Evolutionary conservation across 2,888 invertebrate genomes (phyloP), one percentile per base, ranked within the genome.

Genomic region (Lordiphosa fenestrarum): DNA sequence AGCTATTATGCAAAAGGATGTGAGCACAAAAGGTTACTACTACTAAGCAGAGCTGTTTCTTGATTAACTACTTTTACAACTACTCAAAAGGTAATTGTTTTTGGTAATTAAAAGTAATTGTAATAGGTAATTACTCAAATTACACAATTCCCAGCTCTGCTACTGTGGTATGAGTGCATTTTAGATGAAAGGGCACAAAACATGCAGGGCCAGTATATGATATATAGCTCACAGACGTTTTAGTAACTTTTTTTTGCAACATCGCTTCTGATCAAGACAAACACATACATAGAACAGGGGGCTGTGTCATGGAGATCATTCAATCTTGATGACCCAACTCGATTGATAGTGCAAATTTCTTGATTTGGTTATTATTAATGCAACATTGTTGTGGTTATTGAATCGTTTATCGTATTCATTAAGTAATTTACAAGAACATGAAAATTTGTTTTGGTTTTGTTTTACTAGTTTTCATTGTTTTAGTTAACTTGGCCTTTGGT

Each of bases 401-500:
- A 69, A 82, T 58, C 36, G 3, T 58, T 61, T 56, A 38, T 50
- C 62, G 56, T 64, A 50, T 56, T 54, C 19, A 58, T 13, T 46
- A 72, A 72, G 64, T 72, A 64, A 72, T 82, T 70, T 83, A 82
- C 85, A 84, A 68, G 64, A 84, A 77, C 77, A 76, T 62, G 69
- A 62, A 63, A 54, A 51, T 15, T 52, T 67, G 13, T 53, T 44
- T 53, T 39, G 52, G 54, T 57, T 67, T 53, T 71, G 25, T 62
- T 66, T 70, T 56, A 58, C 81, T 76, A 69, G 62, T 69, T 72
- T 69, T 75, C 56, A 46, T 73, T 51, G 57, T 53, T 71, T 86
- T 88, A 86, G 89, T 90, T 89, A 90, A 90, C 89, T 90, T 90
- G 89, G 89, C 89, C 90, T 90, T 90, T 89, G 89, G 89, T 90